phyloP scores from a whole-genome alignment of 2,797 vertebrate genomes.

The Poeciliopsis turneri region DNA sequence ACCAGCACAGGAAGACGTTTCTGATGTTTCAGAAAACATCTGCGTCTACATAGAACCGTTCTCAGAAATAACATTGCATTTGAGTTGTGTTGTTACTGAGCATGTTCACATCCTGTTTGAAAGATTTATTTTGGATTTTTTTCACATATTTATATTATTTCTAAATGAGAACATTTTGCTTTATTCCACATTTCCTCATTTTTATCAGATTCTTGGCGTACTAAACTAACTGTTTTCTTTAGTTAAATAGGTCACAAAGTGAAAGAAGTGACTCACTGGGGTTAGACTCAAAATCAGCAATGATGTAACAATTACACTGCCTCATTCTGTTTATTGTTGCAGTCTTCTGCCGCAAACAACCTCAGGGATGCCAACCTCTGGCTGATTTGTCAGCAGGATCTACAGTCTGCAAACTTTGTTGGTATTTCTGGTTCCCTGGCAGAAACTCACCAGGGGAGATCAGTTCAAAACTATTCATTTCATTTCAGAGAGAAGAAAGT shows the following conservation, averaged over 20 bases:
- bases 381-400: neutral
- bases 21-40: neutral
- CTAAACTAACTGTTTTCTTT: neutral
- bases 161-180: neutral
- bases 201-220: neutral
- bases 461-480: neutral
- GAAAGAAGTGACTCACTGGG: neutral
- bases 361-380: neutral
- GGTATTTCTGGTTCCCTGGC: neutral
- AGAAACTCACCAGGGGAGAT: neutral
- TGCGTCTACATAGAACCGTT: too few species aligned
- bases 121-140: neutral
- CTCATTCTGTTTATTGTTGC: neutral
- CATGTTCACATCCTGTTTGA: neutral
- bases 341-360: neutral
- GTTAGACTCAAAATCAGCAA: neutral
- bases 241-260: neutral
- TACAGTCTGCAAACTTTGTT: neutral
- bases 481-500: slow-evolving; percentile 1
- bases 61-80: neutral
- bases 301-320: slow-evolving; percentile 4
- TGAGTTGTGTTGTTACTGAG: neutral
- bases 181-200: neutral
- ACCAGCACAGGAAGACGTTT: neutral
- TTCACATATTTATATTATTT: neutral